Evolutionary conservation across 1,140 invertebrate species (phyloP), one percentile per base, ranked within the genome.

Genomic region (Lutraria rhynchaena): DNA sequence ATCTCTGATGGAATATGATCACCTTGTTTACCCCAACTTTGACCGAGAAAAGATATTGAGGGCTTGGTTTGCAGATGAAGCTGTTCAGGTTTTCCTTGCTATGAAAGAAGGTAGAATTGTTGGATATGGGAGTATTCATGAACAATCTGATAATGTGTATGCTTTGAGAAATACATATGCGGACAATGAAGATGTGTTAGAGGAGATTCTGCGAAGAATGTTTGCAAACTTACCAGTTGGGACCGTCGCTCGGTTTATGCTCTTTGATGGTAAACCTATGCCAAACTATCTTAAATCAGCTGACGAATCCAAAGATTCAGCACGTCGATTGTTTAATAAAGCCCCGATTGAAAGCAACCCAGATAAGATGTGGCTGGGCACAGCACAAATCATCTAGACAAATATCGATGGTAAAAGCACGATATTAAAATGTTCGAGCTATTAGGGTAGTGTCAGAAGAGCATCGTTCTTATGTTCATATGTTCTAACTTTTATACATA

Each of bases 91-190:
- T 61, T 35, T 58, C 31, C 41, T 75, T 5, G 73, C 73, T 11
- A 49, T 61, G 58, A 22, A 61, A 29, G 35, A 27, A 19, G 44
- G 27, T 15, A 22, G 49, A 49, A 46, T 75, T 33, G 41, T 75
- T 11, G 73, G 73, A 17, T 75, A 61, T 51, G 73, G 73, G 4
- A 75, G 73, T 27, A 61, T 75, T 44, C 41, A 63, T 27, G 63
- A 29, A 29, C 53, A 74, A 57, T 15, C 55, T 11, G n/a, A 63
- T 24, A 31, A 17, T n/a, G 27, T 29, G 19, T 75, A 61, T 49
- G 55, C 53, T 27, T 22, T 75, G 17, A 37, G 73, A 46, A 75
- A 61, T 49, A 27, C 63, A 7, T 61, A 44, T n/a, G 73, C 55
- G 2, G 58, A 75, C 17, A 60, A 63, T 49, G 73, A 75, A 49